Percentiles rank a stretch among this genome's conserved stretches.
These are phyloP conservation scores for Ephestia elutella DNA, from an alignment of 1,140 invertebrate genomes.

Conservation along the genomic window DNA sequence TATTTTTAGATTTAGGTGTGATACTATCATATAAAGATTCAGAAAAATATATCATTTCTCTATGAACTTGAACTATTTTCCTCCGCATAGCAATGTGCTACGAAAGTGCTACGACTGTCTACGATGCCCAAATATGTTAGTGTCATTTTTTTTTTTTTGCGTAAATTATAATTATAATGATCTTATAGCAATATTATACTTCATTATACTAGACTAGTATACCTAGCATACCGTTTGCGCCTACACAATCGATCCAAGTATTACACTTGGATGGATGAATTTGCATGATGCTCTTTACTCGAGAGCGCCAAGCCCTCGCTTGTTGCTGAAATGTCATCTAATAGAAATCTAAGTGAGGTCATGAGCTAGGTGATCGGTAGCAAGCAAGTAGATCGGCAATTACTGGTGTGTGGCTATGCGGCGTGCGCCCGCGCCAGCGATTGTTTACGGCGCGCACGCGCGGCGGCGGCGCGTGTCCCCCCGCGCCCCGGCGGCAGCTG, in stretches of 20 bases:
- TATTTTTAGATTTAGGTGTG: too few species aligned
- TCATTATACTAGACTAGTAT: too few species aligned
- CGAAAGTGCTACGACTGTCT: slow-evolving; percentile 5
- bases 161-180: too few species aligned
- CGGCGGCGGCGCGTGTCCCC: slow-evolving; percentile 55
- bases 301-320: neutral
- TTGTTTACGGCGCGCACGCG: slow-evolving; percentile 70
- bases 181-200: too few species aligned
- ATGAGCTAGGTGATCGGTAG: slow-evolving; percentile 27
- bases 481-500: slow-evolving; percentile 68
- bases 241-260: too few species aligned
- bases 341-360: neutral
- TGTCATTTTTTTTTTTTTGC: neutral
- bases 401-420: slow-evolving; percentile 35
- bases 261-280: too few species aligned
- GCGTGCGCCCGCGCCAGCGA: slow-evolving; percentile 60
- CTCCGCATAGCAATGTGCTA: neutral
- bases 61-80: neutral
- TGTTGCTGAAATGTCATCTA: slow-evolving; percentile 6
- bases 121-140: neutral
- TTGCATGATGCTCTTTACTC: neutral
- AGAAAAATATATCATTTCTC: too few species aligned
- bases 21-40: too few species aligned
- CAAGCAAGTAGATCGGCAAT: slow-evolving; percentile 16
- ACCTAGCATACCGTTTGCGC: too few species aligned